A percentile compares a stretch with the other conserved stretches of the same genome.
These are phyloP conservation scores for Lasioglossum albipes DNA, from an alignment of 1,140 invertebrate genomes.

Conservation along the genomic window DNA sequence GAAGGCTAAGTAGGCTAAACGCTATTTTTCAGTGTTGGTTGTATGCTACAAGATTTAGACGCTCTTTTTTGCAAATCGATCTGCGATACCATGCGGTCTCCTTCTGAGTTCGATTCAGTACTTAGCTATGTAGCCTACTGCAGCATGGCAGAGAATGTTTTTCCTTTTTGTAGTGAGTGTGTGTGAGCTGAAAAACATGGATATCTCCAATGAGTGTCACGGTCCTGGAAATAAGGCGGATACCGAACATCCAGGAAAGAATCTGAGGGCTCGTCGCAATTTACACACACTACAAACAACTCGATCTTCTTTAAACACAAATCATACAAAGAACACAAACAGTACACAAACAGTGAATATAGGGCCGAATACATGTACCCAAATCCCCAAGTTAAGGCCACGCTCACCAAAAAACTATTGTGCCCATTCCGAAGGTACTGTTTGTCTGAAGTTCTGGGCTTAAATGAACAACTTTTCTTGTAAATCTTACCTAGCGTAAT, in stretches of 20 bases:
- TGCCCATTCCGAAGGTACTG: slow-evolving; percentile 77
- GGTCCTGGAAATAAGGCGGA: slow-evolving; percentile 64
- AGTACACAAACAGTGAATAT: slow-evolving; percentile 73
- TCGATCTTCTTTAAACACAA: slow-evolving; percentile 66
- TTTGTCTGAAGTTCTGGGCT: slow-evolving; percentile 61
- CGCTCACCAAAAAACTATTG: slow-evolving; percentile 75
- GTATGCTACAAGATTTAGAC: too few relatives aligned
- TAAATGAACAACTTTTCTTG: slow-evolving; percentile 45
- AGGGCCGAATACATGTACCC: slow-evolving; percentile 71
- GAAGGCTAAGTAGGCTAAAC: too few relatives aligned
- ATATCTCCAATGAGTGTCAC: slow-evolving; percentile 71
- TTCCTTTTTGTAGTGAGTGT: slow-evolving; percentile 79
- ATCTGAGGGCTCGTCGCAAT: slow-evolving; percentile 73
- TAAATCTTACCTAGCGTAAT: slow-evolving; percentile 42
- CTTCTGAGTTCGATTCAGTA: slow-evolving; percentile 25
- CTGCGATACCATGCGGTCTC: too few relatives aligned
- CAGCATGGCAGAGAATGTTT: slow-evolving; percentile 79
- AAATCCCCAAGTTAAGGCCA: slow-evolving; percentile 74
- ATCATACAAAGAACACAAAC: slow-evolving; percentile 70
- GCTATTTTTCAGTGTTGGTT: too few relatives aligned
- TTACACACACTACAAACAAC: slow-evolving; percentile 69
- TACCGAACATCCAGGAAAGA: slow-evolving; percentile 70
- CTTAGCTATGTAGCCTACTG: slow-evolving; percentile 67
- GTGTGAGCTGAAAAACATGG: slow-evolving; percentile 79
- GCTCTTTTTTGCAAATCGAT: too few relatives aligned